Base-by-base conservation (phyloP, 2,888 invertebrate genomes). In the Steromphala cineraria region DNA sequence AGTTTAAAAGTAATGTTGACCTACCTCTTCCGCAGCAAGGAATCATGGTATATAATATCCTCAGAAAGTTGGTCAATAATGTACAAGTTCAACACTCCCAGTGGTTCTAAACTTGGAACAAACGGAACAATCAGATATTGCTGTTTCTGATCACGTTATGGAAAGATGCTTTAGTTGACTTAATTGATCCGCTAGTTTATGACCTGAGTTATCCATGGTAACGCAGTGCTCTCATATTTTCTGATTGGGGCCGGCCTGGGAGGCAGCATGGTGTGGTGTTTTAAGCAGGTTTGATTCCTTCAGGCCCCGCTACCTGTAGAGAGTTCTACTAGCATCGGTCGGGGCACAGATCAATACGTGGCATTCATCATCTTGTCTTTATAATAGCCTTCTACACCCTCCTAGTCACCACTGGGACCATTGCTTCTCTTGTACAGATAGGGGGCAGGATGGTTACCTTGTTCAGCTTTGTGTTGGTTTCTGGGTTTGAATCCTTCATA, bases 161-260 rank as follows among this genome's bases (percentile, higher is more conserved):
- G 62, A 28, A 62, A 62, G 62, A 62, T 62, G 62, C 24, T 62
- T 62, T 62, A 62, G 62, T 62, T 62, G 62, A 62, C 62, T 62
- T 62, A 62, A 62, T 62, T 62, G 62, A 62, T 62, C 62, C 24
- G 62, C 15, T 28, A 62, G 28, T 62, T 62, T 62, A 62, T 62
- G 15, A 0, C 62, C 2, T 24, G 24, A 24, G 62, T 62, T 62
- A 62, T 62, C 62, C 62, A 62, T 62, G 62, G 62, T 28, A 62
- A 62, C 62, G 3, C 28, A 4, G 62, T 5, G 24, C 28, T 46
- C 46, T 1, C 10, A 46, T 46, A 46, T 10, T 13, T 4, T 46
- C 46, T 46, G 46, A 46, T 10, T 46, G 46, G 10, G 46, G 13
- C 46, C 5, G 5, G 46, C 10, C 46, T 46, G 46, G n/a, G n/a